A percentile compares a stretch with the other conserved stretches of the same genome.
Evolutionary conservation across 2,797 vertebrate genomes (phyloP).

Genomic region (Alfaro cultratus): DNA sequence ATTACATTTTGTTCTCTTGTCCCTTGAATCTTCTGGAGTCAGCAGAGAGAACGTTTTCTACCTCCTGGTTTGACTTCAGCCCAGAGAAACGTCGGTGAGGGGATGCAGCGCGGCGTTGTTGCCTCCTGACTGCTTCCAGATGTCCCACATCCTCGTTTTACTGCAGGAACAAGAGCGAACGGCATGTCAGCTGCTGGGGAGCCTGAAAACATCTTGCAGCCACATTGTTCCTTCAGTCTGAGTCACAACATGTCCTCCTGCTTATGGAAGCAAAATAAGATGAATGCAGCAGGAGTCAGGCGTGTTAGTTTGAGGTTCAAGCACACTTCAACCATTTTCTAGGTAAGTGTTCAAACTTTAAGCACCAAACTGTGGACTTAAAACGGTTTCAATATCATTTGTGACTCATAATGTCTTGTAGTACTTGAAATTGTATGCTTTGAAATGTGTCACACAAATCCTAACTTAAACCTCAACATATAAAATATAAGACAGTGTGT

Average conservation of each 20-base stretch:
- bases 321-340: no score
- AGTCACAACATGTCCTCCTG: not conserved
- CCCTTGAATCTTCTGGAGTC: not conserved
- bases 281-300: not conserved
- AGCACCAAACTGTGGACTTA: no score
- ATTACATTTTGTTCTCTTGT: no score
- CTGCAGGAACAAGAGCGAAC: constrained; percentile 54
- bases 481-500: no score
- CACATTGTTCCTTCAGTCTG: constrained; percentile 32
- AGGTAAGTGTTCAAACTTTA: no score
- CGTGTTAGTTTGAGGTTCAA: not conserved
- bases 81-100: constrained; percentile 35
- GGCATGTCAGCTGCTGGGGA: constrained; percentile 22
- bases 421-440: no score
- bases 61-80: constrained; percentile 52
- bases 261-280: not conserved
- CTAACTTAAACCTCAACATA: no score
- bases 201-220: constrained; percentile 51
- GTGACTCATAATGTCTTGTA: no score
- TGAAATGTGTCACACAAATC: no score
- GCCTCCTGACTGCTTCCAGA: constrained; percentile 68
- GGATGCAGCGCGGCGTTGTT: not conserved
- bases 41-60: constrained; percentile 36
- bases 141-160: constrained; percentile 53
- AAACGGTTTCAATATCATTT: no score